Base-by-base conservation (phyloP, 2,888 invertebrate species). In the Bruchidius siliquastri region DNA sequence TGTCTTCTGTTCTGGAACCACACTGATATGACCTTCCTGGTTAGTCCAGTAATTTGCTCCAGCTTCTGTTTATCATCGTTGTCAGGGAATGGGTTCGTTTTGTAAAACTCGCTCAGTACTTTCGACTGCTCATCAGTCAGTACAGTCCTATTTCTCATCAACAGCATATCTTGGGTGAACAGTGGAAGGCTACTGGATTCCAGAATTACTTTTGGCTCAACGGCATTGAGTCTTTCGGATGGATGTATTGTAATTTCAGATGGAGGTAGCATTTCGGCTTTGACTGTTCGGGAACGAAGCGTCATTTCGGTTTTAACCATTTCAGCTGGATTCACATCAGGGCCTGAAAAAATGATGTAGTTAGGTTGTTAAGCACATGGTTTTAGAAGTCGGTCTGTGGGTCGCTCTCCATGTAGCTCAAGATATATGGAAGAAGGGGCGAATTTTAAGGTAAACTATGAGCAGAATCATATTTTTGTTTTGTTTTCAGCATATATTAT, bases 1-100 rank as follows among this genome's bases (percentile, higher is more conserved):
- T 75, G 75, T 20, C 75, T 71, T 22, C 69, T 71, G 66, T 75
- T 75, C 67, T 75, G 75, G 66, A 75, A 75, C 75, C 75, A 75
- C 67, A 74, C 72, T 67, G 73, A 72, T 21, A 75, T 72, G 4
- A 72, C 72, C 30, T 72, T 75, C 6, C 32, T 68, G 22, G 72
- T 69, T 21, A 75, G 21, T 20, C 75, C 75, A 4, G 32, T 21
- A 18, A 32, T 20, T 49, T 22, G 8, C 26, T 30, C 71, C 13
- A 71, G 49, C 49, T 68, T 71, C n/a, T 21, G 67, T 20, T 71
- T 73, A 20, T 21, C 22, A 18, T 71, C 49, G 0, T 67, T 18
- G 32, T 26, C 20, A 20, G 71, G 71, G n/a, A 68, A 73, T 21
- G 73, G 73, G 1, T 32, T 22, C 3, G 8, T 68, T 6, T 22